Evolutionary conservation across 2,888 invertebrate species (phyloP).

Genomic region (Macroteleia sp.): DNA sequence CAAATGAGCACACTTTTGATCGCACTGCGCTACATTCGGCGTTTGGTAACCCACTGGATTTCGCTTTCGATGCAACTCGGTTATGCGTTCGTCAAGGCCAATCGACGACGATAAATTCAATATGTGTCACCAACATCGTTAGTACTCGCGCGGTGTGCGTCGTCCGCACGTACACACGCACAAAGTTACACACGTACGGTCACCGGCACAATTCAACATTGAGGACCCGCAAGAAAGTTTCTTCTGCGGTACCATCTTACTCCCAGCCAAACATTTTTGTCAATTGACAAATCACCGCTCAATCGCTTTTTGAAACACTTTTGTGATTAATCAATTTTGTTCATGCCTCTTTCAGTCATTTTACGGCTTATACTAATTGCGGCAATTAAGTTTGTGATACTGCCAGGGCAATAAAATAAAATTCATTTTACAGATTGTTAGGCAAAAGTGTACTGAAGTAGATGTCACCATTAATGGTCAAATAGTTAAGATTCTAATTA

Average conservation of each 20-base stretch:
- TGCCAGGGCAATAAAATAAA: no score
- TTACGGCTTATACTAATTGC: no score
- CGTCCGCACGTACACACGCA: conserved; percentile 39
- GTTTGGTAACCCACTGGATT: conserved; percentile 76
- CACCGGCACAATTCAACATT: conserved; percentile 26
- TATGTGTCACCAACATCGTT: conserved; percentile 62
- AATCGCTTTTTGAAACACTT: no score
- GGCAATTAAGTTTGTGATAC: no score
- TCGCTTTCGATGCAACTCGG: conserved; percentile 78
- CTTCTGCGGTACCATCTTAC: conserved; percentile 17
- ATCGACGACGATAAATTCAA: conserved; percentile 71
- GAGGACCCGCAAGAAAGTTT: conserved; percentile 45
- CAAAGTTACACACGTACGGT: conserved; percentile 9
- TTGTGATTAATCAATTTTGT: no score
- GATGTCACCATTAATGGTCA: no score
- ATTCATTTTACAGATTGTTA: no score
- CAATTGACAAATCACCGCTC: no score
- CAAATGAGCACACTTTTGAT: conserved; percentile 48
- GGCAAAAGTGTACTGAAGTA: no score
- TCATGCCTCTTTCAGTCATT: no score
- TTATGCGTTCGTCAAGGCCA: conserved; percentile 75
- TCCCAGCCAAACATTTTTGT: conserved; percentile 9
- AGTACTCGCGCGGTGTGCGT: conserved; percentile 58
- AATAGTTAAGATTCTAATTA: no score
- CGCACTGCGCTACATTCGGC: conserved; percentile 55